Evolutionary conservation across 2,888 invertebrate species (phyloP).

Genomic region (Portevinia maculata): DNA sequence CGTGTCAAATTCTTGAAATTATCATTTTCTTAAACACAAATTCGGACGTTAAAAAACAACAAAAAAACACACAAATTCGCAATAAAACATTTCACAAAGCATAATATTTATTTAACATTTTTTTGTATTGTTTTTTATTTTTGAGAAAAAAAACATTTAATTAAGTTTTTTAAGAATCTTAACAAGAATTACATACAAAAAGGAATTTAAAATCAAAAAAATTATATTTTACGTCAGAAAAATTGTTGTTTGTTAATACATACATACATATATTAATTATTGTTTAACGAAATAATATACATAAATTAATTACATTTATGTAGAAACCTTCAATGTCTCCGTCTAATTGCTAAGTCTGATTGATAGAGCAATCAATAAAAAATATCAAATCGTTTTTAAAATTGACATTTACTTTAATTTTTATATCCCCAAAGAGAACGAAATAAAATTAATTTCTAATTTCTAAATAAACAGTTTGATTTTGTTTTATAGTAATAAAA

Average conservation of each 20-base stretch:
- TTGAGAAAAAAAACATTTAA: constrained; percentile 1
- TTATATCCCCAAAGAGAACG: not conserved
- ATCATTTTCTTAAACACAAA: not conserved
- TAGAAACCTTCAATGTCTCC: constrained; percentile 2
- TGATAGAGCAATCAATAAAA: not conserved
- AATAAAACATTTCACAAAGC: constrained; percentile 15
- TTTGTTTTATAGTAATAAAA: constrained; percentile 8
- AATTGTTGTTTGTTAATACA: not conserved
- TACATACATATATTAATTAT: not conserved
- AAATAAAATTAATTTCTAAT: not conserved
- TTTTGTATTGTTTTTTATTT: not conserved
- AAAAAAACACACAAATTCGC: not conserved
- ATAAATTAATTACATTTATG: not conserved
- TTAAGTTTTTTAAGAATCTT: constrained; percentile 3
- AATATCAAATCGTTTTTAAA: constrained; percentile 16
- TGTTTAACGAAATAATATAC: constrained; percentile 3
- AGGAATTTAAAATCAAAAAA: constrained; percentile 1
- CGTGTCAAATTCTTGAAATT: no score
- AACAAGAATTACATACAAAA: constrained; percentile 2
- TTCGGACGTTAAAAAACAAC: not conserved
- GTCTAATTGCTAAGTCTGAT: no score
- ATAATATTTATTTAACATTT: constrained; percentile 8
- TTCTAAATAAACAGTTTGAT: not conserved
- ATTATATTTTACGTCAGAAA: constrained; percentile 19
- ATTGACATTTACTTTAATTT: constrained; percentile 5